Evolutionary conservation across 1,140 invertebrate genomes (phyloP), one percentile per base, ranked within the genome.

Genomic region (Manduca sexta): DNA sequence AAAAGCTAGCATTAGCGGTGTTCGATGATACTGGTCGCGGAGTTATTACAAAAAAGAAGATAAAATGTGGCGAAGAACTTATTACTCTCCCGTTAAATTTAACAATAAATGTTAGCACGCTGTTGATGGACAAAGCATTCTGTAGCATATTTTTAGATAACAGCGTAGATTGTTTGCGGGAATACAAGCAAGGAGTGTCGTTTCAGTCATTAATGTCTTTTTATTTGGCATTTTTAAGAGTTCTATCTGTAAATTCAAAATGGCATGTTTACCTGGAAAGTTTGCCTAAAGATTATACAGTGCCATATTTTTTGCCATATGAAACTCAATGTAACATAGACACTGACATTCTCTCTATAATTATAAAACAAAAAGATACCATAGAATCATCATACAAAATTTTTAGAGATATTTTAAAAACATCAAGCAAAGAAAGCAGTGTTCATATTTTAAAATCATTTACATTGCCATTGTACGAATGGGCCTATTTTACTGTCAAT

Each of bases 401-500:
- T 74, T 82, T 82, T 70, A 52, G 65, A 45, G 58, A 69, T 42
- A 61, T 85, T 65, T 74, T 83, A 52, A 55, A 58, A 38, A 65
- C 44, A 54, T 43, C 50, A 31, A 69, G 61, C 56, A 47, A 49
- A 35, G 53, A 55, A 55, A 44, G 17, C 37, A 45, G 12, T 29
- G 47, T 79, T 41, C 15, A 61, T 47, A 53, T 56, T 18, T 67
- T 83, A 41, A 45, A 69, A 14, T 76, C 74, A 61, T 75, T 89
- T 45, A 72, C 65, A 39, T 78, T 78, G 51, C 60, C 72, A 14
- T 45, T 50, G 33, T 90, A 86, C 60, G 83, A 86, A 69, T 89
- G 88, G 87, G 91, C 91, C 7, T 94, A 92, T 87, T 92, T 91
- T 66, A 88, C 89, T 56, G 91, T 94, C 0, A 93, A 94, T 73